phyloP scores from a whole-genome alignment of 2,888 invertebrate species.

The Elaeidobius kamerunicus region DNA sequence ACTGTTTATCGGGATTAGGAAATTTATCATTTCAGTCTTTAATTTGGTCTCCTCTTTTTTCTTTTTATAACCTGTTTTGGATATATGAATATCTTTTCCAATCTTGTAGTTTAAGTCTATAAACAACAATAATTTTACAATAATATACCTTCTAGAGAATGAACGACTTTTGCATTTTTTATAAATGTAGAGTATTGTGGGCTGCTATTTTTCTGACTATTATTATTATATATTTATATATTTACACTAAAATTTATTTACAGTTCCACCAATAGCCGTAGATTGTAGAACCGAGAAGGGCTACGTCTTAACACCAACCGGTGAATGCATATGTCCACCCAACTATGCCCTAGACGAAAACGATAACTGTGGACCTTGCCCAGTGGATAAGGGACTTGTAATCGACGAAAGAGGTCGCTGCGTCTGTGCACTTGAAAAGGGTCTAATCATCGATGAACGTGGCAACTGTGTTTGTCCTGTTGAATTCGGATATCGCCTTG shows the following conservation, averaged over 20 bases:
- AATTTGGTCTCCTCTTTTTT: too few relatives aligned
- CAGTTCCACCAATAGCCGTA: slow-evolving; percentile 14
- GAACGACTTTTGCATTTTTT: too few relatives aligned
- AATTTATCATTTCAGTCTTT: too few relatives aligned
- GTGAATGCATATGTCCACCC: slow-evolving; percentile 73
- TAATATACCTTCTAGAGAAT: too few relatives aligned
- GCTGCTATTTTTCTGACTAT: too few relatives aligned
- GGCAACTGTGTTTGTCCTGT: slow-evolving; percentile 74
- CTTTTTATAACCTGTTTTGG: too few relatives aligned
- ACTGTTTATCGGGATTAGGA: too few relatives aligned
- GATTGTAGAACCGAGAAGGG: slow-evolving; percentile 67
- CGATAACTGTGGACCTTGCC: slow-evolving; percentile 76
- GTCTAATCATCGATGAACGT: slow-evolving; percentile 72
- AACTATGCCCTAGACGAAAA: slow-evolving; percentile 72
- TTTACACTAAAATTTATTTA: slow-evolving; percentile 37
- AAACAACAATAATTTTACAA: too few relatives aligned
- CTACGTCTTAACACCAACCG: slow-evolving; percentile 60
- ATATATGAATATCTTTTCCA: too few relatives aligned
- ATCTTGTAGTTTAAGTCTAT: too few relatives aligned
- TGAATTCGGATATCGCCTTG: slow-evolving; percentile 64
- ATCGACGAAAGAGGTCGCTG: slow-evolving; percentile 77
- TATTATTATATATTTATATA: slow-evolving; percentile 12
- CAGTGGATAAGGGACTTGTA: slow-evolving; percentile 66
- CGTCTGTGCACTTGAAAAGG: slow-evolving; percentile 75
- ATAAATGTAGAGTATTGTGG: too few relatives aligned